Percentiles rank a stretch among this genome's conserved stretches.
These are phyloP conservation scores for Atta texana DNA, from an alignment of 1,140 invertebrate genomes.

Conservation along the genomic window DNA sequence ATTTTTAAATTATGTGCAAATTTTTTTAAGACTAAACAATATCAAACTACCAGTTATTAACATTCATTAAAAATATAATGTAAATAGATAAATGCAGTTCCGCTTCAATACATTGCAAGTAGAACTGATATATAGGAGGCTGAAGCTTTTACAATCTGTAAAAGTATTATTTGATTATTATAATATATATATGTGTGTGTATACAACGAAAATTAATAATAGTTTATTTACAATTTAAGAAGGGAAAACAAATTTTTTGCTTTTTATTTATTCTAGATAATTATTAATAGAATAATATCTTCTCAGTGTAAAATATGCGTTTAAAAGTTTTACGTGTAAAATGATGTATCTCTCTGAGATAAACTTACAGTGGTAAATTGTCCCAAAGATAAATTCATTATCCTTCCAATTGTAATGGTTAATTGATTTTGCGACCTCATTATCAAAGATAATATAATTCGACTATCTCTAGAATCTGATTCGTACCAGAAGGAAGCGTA, in stretches of 20 bases:
- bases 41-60: neutral
- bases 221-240: no score
- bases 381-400: slow-evolving; percentile 53
- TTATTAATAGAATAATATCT: neutral
- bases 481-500: slow-evolving; percentile 51
- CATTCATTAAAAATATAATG: neutral
- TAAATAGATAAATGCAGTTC: neutral
- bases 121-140: slow-evolving; percentile 35
- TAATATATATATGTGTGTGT: neutral
- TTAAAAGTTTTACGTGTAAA: neutral
- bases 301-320: neutral
- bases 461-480: neutral
- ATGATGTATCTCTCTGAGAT: no score
- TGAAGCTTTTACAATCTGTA: slow-evolving; percentile 37
- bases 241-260: no score
- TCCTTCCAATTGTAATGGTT: slow-evolving; percentile 46
- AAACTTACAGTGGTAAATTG: slow-evolving; percentile 49
- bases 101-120: slow-evolving; percentile 28
- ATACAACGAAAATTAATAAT: no score
- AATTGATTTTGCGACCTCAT: slow-evolving; percentile 52
- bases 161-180: slow-evolving; percentile 6
- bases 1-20: slow-evolving; percentile 19
- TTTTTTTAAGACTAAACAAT: neutral
- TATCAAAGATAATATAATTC: slow-evolving; percentile 26
- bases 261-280: neutral